Evolutionary conservation across 2,797 vertebrate genomes (phyloP).

Genomic region (Austrolebias charrua): DNA sequence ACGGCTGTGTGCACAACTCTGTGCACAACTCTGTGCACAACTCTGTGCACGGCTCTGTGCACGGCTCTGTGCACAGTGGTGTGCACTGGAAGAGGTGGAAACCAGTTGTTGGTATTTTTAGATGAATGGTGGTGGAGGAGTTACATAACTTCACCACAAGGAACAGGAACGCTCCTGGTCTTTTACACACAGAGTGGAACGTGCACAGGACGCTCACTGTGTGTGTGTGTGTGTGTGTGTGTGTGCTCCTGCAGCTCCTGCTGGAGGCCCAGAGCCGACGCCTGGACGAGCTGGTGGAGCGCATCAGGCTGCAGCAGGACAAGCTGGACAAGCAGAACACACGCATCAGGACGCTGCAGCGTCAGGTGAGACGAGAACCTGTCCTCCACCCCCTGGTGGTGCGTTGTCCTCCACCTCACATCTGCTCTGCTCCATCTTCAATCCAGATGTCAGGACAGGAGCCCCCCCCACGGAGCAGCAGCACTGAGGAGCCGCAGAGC

Average conservation of each 20-base stretch:
- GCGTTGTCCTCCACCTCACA: not conserved
- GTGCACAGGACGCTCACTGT: not conserved
- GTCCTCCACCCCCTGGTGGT: too few species aligned
- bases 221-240: too few species aligned
- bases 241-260: slow-evolving; percentile 74
- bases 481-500: slow-evolving; percentile 36
- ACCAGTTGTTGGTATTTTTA: too few species aligned
- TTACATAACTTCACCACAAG: slow-evolving; percentile 52
- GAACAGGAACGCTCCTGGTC: not conserved
- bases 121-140: not conserved
- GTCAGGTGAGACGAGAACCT: slow-evolving; percentile 77
- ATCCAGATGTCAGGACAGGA: slow-evolving; percentile 69
- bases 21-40: too few species aligned
- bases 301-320: slow-evolving; percentile 89
- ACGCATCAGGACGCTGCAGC: slow-evolving; percentile 88
- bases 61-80: too few species aligned
- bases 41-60: too few species aligned
- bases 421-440: slow-evolving; percentile 32
- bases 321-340: slow-evolving; percentile 93
- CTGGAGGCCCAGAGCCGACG: slow-evolving; percentile 86
- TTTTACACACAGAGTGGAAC: slow-evolving; percentile 10
- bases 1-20: too few species aligned
- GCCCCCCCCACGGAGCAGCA: slow-evolving; percentile 28
- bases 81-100: not conserved
- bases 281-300: slow-evolving; percentile 89